Base-by-base conservation (phyloP, 2,888 invertebrate species). In the Seira ritae region DNA sequence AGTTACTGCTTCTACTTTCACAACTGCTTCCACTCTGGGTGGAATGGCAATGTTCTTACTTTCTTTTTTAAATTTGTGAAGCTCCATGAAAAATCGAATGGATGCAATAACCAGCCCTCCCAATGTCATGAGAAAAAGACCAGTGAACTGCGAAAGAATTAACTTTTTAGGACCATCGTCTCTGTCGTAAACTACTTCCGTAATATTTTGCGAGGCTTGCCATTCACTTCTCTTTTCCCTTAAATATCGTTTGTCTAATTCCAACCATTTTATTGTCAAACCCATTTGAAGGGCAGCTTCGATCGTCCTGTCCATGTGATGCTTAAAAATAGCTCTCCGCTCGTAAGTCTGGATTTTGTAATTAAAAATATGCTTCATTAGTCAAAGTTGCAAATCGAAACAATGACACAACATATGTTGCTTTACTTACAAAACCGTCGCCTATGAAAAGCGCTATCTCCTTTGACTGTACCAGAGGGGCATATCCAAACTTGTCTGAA, bases 261-360 rank as follows among this genome's bases (percentile, higher is more conserved):
- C 19, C 23, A 46, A 42, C 81, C 81, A 81, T 19, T 76, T 70
- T 0, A 75, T 62, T 15, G 62, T 66, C 10, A 81, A 42, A 12
- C 81, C 81, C 62, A 76, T 66, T 19, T 81, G 70, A 23, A 76
- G 17, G 3, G 71, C 75, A 0, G 71, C 62, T 42, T 68, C 74
- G 8, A 80, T 80, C 2, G 74, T 42, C 1, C 55, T 15, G 60
- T 80, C 69, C 66, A 80, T 74, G 74, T 80, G 73, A 4, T 68
- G 31, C 12, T 76, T 74, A 19, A 81, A 81, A 31, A 76, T 75
- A 0, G 75, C 70, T 22, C 71, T 31, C 2, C 75, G 42, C 50
- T 75, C 75, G 17, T 75, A 76, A 0, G 76, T 76, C 76, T 76
- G 65, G 12, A 31, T 42, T 42, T 17, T 46, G 8, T 2, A 68